phyloP scores from a whole-genome alignment of 2,797 vertebrate genomes.

The Rhinophrynus dorsalis region DNA sequence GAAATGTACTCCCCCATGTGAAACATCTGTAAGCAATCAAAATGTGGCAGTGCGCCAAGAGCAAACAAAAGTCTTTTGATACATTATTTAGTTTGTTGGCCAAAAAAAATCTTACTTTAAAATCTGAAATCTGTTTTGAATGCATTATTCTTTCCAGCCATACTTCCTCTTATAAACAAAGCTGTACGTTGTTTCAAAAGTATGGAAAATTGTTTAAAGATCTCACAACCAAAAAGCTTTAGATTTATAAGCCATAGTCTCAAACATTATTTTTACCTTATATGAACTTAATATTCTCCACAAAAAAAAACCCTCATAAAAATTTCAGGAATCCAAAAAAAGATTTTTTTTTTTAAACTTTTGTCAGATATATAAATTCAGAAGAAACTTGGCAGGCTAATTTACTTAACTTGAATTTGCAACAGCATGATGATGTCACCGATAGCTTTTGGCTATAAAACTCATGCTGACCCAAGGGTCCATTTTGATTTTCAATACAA shows the following conservation, averaged over 20 bases:
- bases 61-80: conserved; percentile 32
- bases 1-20: not conserved
- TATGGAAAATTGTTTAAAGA: not conserved
- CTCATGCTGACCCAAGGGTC: too few species aligned
- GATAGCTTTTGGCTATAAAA: too few species aligned
- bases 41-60: conserved; percentile 8
- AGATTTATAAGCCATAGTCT: not conserved
- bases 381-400: too few species aligned
- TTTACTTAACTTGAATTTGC: too few species aligned
- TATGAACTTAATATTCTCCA: not conserved
- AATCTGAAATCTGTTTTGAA: conserved; percentile 5
- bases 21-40: conserved; percentile 30
- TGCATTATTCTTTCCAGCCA: not conserved
- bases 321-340: too few species aligned
- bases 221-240: not conserved
- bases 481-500: too few species aligned
- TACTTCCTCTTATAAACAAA: not conserved
- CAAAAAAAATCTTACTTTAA: not conserved
- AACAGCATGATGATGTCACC: too few species aligned
- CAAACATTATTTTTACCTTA: not conserved
- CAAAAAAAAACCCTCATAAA: too few species aligned
- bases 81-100: conserved; percentile 3
- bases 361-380: too few species aligned
- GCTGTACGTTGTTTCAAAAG: not conserved
- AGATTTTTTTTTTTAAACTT: too few species aligned